phyloP scores from a whole-genome alignment of 2,797 vertebrate species.

The Cynopterus sphinx region DNA sequence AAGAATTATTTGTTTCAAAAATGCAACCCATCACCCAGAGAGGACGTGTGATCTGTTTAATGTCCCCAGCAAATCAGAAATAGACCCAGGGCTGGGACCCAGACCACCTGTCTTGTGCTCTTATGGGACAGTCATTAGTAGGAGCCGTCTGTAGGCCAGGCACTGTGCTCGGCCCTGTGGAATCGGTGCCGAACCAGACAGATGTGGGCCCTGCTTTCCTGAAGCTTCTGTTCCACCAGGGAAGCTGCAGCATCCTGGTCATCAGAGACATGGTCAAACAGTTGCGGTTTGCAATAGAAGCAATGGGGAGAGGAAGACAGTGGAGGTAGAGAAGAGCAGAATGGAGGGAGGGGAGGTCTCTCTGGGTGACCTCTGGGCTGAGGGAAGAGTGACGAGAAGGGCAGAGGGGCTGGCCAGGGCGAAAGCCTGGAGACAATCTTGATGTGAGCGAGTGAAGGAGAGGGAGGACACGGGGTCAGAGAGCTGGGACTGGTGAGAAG shows the following conservation, averaged over 20 bases:
- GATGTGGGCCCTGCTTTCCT: background rate
- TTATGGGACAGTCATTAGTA: rapidly evolving
- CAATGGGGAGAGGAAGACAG: background rate
- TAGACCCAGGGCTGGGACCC: rapidly evolving
- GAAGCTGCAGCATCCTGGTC: no score
- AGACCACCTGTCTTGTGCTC: rapidly evolving
- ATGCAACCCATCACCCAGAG: background rate
- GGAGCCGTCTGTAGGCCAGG: background rate
- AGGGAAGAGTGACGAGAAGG: background rate
- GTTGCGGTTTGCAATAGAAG: background rate
- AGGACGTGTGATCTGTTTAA: background rate
- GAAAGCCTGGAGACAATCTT: background rate
- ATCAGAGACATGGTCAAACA: background rate
- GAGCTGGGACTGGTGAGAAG: background rate
- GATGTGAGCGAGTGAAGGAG: background rate
- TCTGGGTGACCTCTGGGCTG: background rate
- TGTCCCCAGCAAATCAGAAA: background rate
- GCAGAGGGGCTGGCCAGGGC: rapidly evolving
- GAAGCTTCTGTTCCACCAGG: background rate
- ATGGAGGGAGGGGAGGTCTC: rapidly evolving
- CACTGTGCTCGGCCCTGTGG: background rate
- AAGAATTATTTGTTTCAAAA: background rate
- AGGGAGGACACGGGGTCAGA: rapidly evolving
- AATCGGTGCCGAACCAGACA: background rate
- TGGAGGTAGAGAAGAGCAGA: background rate